phyloP scores from a whole-genome alignment of 2,797 vertebrate genomes.

The Muraenolepis orangiensis region DNA sequence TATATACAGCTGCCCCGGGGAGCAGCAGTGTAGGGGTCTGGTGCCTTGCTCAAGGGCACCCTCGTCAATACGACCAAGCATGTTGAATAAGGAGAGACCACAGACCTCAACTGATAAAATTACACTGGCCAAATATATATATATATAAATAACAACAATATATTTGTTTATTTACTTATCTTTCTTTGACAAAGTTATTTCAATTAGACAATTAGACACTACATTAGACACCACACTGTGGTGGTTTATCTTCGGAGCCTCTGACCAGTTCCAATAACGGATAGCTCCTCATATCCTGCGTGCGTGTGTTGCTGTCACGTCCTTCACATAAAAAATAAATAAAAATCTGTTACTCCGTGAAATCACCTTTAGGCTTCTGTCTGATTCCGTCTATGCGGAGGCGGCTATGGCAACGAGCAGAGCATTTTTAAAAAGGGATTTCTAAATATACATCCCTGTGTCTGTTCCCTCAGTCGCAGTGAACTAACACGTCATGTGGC shows the following conservation, averaged over 20 bases:
- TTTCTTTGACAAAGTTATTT: background rate
- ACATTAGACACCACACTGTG: background rate
- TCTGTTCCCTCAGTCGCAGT: conserved; percentile 13
- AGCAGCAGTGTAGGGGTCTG: too few relatives aligned
- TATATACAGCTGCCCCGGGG: too few relatives aligned
- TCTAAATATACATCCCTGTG: background rate
- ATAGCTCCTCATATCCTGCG: background rate
- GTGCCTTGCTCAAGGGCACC: too few relatives aligned
- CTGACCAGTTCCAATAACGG: background rate
- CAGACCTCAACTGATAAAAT: background rate
- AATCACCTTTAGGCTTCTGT: background rate
- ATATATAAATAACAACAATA: too few relatives aligned
- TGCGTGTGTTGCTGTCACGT: background rate
- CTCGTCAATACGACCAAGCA: too few relatives aligned
- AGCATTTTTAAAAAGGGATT: background rate
- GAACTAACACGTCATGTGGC: background rate
- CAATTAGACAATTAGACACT: background rate
- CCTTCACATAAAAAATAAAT: background rate
- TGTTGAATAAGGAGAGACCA: background rate
- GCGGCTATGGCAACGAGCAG: background rate
- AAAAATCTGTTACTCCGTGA: background rate
- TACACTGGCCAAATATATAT: too few relatives aligned
- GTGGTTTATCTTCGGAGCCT: background rate
- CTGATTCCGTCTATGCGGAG: background rate
- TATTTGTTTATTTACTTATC: background rate